Percentiles rank a stretch among this genome's conserved stretches.
phyloP scores from a whole-genome alignment of 2,113 vertebrate species.

The Cebus imitator region DNA sequence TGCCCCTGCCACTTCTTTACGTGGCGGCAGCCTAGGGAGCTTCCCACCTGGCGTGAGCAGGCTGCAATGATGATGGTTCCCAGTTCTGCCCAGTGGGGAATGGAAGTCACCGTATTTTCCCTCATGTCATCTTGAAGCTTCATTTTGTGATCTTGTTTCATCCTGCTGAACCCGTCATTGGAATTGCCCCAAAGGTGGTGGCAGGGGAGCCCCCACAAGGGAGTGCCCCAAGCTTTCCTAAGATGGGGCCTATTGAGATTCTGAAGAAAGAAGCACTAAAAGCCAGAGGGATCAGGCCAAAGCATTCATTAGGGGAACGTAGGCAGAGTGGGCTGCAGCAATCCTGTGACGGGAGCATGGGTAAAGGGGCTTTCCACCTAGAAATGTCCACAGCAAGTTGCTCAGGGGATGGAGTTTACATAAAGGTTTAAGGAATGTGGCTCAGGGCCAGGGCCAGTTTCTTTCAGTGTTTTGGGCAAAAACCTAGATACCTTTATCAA shows the following conservation, averaged over 20 bases:
- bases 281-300: background rate
- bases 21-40: fast-evolving
- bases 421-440: background rate
- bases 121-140: background rate
- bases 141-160: background rate
- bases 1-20: background rate
- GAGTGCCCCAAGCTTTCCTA: background rate
- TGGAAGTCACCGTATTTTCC: background rate
- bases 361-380: background rate
- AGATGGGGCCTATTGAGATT: background rate
- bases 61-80: background rate
- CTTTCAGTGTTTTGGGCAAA: background rate
- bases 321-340: background rate
- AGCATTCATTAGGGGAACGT: background rate
- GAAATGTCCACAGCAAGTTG: background rate
- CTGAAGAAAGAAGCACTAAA: background rate
- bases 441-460: background rate
- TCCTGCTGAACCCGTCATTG: background rate
- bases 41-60: background rate
- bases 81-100: background rate
- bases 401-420: background rate
- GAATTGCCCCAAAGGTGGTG: background rate
- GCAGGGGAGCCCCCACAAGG: background rate
- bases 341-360: background rate
- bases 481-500: background rate